Evolutionary conservation across 2,113 vertebrate species (phyloP), one percentile per base, ranked within the genome.

Genomic region (Desmodus rotundus): DNA sequence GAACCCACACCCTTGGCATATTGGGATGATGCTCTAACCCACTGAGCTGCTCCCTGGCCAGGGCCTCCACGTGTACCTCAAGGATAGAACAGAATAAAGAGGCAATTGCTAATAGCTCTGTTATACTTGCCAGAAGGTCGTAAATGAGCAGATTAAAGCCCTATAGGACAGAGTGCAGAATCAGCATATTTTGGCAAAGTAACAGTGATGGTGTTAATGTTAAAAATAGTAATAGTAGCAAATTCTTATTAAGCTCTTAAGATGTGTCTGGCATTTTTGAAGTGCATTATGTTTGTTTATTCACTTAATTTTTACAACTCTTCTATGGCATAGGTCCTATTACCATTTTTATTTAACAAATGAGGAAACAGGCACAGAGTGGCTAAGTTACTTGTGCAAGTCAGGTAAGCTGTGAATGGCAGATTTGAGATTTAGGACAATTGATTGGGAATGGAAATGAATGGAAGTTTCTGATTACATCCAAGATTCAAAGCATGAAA

Each of bases 211-310:
- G 77, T 77, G 33, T 33, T 36, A 54, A 54, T 93, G 73, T 52
- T 82, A 72, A 93, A 78, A 93, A 87, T 41, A 83, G 47, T 73
- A 70, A 81, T 72, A 70, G 65, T 33, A 88, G 45, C 24, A 92
- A 45, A 63, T 92, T 95, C 26, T 93, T 93, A 19, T 47, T 90
- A 91, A 52, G 47, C 31, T 93, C 38, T 91, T 84, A 93, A 56
- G 61, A 76, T 52, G 15, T 93, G n/a, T 43, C 38, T 90, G 45
- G 20, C 19, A 87, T 88, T 92, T 92, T 93, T 65, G 28, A 95
- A 96, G 36, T 85, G 7, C 10, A 41, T 41, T 83, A n/a, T 95
- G 8, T 85, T 96, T 91, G 80, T 93, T 90, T 67, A 89, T 95
- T 86, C 22, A 91, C 52, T 96, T 89, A 58, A 85, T 73, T 89